phyloP scores from a whole-genome alignment of 2,888 invertebrate genomes.

The Metacarcinus magister region DNA sequence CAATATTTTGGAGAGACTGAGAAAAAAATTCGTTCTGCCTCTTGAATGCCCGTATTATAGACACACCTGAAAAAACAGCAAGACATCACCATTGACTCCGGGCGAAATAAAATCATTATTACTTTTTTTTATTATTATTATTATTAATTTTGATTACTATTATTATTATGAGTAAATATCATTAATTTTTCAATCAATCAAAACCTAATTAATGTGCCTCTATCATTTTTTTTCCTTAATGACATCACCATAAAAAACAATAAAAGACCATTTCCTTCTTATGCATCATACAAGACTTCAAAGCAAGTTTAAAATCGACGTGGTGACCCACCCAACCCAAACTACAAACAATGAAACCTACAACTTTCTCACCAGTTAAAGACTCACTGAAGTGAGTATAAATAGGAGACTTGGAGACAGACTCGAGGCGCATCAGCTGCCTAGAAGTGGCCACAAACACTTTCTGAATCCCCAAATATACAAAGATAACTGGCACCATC shows the following conservation, averaged over 20 bases:
- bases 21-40: slow-evolving; percentile 92
- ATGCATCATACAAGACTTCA: background rate
- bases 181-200: background rate
- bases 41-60: slow-evolving; percentile 93
- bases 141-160: too few relatives aligned
- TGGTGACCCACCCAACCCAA: background rate
- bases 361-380: slow-evolving; percentile 88
- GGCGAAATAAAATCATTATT: too few relatives aligned
- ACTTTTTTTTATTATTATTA: too few relatives aligned
- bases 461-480: slow-evolving; percentile 94
- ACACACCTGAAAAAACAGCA: slow-evolving; percentile 86
- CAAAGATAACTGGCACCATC: slow-evolving; percentile 84
- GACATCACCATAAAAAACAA: background rate
- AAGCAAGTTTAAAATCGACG: background rate
- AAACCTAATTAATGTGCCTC: background rate
- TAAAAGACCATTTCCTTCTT: background rate
- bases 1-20: slow-evolving; percentile 95
- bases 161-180: background rate
- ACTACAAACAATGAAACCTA: background rate
- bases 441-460: slow-evolving; percentile 97
- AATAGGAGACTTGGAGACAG: slow-evolving; percentile 96
- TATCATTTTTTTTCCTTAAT: background rate
- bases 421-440: slow-evolving; percentile 96
- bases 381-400: slow-evolving; percentile 98
- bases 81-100: background rate